phyloP scores from a whole-genome alignment of 2,797 vertebrate genomes.

The Synaphobranchus kaupii region DNA sequence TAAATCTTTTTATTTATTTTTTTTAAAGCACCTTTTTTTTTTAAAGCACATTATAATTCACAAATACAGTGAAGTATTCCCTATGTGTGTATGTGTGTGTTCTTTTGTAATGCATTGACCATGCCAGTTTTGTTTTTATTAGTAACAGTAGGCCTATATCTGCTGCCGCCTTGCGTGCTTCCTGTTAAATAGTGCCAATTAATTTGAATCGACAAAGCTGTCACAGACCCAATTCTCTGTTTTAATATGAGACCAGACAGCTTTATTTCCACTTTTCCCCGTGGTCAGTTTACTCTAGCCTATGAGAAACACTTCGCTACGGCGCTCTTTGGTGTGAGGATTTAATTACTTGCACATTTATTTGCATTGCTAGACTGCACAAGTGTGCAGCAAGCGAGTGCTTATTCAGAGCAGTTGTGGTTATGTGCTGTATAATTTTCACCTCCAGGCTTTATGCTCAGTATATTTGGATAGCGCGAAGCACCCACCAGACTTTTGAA shows the following conservation, averaged over 20 bases:
- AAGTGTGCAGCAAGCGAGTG: neutral
- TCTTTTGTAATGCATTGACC: neutral
- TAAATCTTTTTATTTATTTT: too few relatives aligned
- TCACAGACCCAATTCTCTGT: neutral
- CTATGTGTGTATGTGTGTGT: neutral
- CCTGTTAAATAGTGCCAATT: neutral
- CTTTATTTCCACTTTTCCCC: neutral
- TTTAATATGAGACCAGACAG: neutral
- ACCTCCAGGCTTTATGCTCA: neutral
- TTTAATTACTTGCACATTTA: neutral
- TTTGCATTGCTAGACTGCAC: neutral
- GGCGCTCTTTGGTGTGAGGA: neutral
- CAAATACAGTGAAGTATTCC: neutral
- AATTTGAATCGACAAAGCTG: neutral
- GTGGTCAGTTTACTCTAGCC: neutral
- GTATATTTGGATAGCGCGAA: neutral
- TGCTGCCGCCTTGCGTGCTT: neutral
- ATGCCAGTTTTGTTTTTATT: neutral
- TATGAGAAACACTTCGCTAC: neutral
- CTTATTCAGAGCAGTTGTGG: neutral
- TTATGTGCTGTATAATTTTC: neutral
- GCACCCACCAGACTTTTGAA: constrained; percentile 31
- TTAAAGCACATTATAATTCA: constrained; percentile 37
- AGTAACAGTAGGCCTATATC: neutral
- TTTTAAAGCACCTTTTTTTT: constrained; percentile 42